Percentiles rank a stretch among this genome's conserved stretches.
These are phyloP conservation scores for Antechinus flavipes DNA, from an alignment of 2,113 vertebrate species.

Conservation along the genomic window DNA sequence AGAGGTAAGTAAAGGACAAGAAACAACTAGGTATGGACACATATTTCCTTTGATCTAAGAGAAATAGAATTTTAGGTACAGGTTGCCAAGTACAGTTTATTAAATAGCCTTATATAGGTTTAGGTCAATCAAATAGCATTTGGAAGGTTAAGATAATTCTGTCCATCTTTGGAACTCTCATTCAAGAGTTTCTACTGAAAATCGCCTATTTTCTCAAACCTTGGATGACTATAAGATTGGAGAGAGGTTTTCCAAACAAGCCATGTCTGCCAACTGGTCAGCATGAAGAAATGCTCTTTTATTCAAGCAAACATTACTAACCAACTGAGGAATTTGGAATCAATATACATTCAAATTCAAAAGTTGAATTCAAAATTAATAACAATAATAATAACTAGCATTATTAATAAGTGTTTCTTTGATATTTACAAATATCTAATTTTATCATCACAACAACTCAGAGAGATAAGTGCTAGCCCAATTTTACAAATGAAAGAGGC, in stretches of 20 bases:
- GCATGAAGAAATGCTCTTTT: neutral
- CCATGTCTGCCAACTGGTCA: neutral
- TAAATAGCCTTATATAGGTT: neutral
- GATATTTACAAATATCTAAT: neutral
- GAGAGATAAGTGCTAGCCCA: neutral
- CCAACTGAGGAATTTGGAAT: neutral
- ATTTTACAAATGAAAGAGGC: neutral
- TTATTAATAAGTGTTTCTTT: neutral
- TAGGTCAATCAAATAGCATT: neutral
- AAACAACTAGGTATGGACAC: neutral
- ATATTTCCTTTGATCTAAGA: slow-evolving; percentile 7
- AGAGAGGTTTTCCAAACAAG: neutral
- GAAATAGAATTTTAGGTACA: neutral
- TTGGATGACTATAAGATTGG: neutral
- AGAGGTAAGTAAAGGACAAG: neutral
- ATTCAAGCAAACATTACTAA: neutral
- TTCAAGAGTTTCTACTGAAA: neutral
- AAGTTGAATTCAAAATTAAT: neutral
- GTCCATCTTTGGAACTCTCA: neutral
- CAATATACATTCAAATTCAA: neutral
- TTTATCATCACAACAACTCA: neutral
- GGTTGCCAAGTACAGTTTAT: neutral
- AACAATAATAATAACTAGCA: neutral
- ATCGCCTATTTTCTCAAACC: neutral
- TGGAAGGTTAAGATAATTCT: neutral